These are phyloP conservation scores for Zaprionus davidi DNA, from an alignment of 1,140 invertebrate genomes.

Conservation along the genomic window DNA sequence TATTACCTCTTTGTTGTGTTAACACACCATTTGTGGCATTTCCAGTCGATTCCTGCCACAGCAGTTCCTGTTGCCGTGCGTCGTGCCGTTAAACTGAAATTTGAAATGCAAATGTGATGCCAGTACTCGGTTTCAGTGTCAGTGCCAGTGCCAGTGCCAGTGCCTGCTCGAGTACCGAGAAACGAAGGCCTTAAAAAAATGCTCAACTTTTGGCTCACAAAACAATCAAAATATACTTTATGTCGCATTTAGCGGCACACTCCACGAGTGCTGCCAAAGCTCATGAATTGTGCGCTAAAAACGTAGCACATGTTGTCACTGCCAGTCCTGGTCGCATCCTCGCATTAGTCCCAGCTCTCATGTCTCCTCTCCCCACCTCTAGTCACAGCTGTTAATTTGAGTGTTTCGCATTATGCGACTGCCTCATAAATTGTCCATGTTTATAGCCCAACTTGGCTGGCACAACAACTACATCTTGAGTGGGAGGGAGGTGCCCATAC, in stretches of 20 bases:
- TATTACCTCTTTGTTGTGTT: constrained; percentile 82
- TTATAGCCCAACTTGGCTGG: constrained; percentile 17
- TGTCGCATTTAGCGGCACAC: constrained; percentile 60
- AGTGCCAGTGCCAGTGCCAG: neutral
- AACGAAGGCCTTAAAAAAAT: constrained; percentile 59
- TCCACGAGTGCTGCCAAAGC: constrained; percentile 33
- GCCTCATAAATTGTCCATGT: constrained; percentile 53
- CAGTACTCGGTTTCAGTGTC: neutral
- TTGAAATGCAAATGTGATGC: constrained; percentile 74
- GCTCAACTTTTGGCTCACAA: constrained; percentile 67
- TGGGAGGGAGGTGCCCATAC: neutral
- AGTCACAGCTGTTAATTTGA: constrained; percentile 64
- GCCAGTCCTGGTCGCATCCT: neutral
- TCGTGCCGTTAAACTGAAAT: constrained; percentile 67
- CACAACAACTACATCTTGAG: constrained; percentile 27
- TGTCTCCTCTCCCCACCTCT: neutral
- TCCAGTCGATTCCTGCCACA: constrained; percentile 60
- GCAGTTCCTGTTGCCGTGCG: constrained; percentile 28
- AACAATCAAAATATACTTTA: constrained; percentile 80
- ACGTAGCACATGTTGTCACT: constrained; percentile 37
- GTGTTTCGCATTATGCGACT: constrained; percentile 46
- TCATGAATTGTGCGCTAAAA: constrained; percentile 51
- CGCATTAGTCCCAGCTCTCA: neutral
- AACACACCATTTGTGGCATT: constrained; percentile 79
- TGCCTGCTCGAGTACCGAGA: neutral